These are phyloP conservation scores for chimpanzee (Pan troglodytes) DNA, from an alignment of 2,113 vertebrate species.

Conservation along the genomic window NHGRI_mPanTro3-v2.1_pri NC_072418.2:3508501-3509000, in stretches of 20 bases:
- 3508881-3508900: background rate
- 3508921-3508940: too few relatives aligned
- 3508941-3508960: too few relatives aligned
- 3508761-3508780: too few relatives aligned
- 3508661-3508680: background rate
- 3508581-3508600: background rate
- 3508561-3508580: background rate
- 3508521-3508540: background rate
- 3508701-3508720: background rate
- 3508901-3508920: background rate
- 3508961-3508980: too few relatives aligned
- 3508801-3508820: too few relatives aligned
- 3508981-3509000: too few relatives aligned
- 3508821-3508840: too few relatives aligned
- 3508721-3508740: background rate
- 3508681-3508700: background rate
- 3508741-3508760: background rate
- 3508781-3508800: too few relatives aligned
- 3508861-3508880: rapidly evolving
- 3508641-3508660: background rate
- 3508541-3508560: background rate
- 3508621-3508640: background rate
- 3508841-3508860: too few relatives aligned
- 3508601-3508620: background rate
- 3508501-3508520: rapidly evolving